Evolutionary conservation across 2,888 invertebrate species (phyloP).

Genomic region (Diaperis boleti): DNA sequence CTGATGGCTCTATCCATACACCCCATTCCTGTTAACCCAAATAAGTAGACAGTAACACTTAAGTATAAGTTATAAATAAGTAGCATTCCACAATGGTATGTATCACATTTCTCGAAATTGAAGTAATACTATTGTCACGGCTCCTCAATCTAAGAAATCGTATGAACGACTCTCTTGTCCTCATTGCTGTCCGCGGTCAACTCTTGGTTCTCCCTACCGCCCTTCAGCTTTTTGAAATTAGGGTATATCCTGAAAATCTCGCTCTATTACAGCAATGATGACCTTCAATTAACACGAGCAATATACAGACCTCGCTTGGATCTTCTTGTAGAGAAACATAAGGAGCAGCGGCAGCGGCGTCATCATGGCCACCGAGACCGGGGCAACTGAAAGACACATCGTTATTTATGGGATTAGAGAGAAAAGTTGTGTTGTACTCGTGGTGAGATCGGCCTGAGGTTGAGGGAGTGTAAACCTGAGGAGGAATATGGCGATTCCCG

Average conservation of each 20-base stretch:
- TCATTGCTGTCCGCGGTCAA: slow-evolving; percentile 9
- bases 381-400: slow-evolving; percentile 75
- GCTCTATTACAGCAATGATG: slow-evolving; percentile 19
- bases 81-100: too few species aligned
- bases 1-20: too few species aligned
- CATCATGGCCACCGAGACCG: slow-evolving; percentile 93
- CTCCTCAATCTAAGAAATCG: slow-evolving; percentile 33
- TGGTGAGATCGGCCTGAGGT: slow-evolving; percentile 90
- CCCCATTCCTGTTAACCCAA: too few species aligned
- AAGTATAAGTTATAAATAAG: too few species aligned
- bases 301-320: slow-evolving; percentile 66
- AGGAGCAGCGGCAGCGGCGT: slow-evolving; percentile 85
- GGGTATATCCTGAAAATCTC: slow-evolving; percentile 40
- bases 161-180: slow-evolving; percentile 19
- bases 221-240: slow-evolving; percentile 36
- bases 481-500: slow-evolving; percentile 91
- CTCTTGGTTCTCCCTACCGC: slow-evolving; percentile 6
- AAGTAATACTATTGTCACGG: too few species aligned
- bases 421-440: too few species aligned
- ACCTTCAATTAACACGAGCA: not conserved
- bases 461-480: slow-evolving; percentile 84
- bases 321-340: slow-evolving; percentile 68
- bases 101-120: slow-evolving; percentile 16
- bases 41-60: too few species aligned
- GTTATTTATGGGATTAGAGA: not conserved